Evolutionary conservation across 2,113 vertebrate species (phyloP), one percentile per base, ranked within the genome.

Genomic region (Syngnathus floridae): DNA sequence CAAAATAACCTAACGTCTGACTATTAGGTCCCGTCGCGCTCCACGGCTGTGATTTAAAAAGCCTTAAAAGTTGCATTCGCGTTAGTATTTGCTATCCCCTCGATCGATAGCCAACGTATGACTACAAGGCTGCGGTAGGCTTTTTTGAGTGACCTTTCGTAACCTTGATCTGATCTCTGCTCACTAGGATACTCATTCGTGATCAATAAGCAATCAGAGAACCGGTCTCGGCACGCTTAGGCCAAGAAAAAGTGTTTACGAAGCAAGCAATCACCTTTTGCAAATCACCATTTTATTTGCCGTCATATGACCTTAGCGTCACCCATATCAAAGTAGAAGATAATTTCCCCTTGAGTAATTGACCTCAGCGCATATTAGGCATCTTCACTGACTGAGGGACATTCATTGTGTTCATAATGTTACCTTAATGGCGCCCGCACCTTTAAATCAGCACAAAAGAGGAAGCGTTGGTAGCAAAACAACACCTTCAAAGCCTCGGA

Each of bases 131-230:
- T 16, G 38, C 22, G 2, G 13, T 12, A 35, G 58, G 57, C 61
- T 63, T 43, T 65, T 65, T 73, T 75, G 41, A 69, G 45, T 78
- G 79, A 87, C 82, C 87, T 79, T 59, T 51, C 69, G 57, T 66
- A 70, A 82, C 84, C 84, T 79, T 81, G 72, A 74, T 54, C 71
- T 66, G 72, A 77, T 84, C 80, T 79, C 69, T 48, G 61, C 66
- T 78, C 43, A 62, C 67, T 73, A 68, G 66, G 72, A 43, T 74
- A 70, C 81, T 77, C 83, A 78, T 79, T 81, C 67, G 70, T 87
- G 81, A 91, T 90, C 89, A 91, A 90, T 90, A 88, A 90, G 81
- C 82, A 87, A 88, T 90, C 86, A 88, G 78, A 66, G 73, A 72
- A 83, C 80, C 84, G 77, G 80, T 86, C 81, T 82, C 64, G 64